phyloP scores from a whole-genome alignment of 2,888 invertebrate genomes.

The Sycophila texana region DNA sequence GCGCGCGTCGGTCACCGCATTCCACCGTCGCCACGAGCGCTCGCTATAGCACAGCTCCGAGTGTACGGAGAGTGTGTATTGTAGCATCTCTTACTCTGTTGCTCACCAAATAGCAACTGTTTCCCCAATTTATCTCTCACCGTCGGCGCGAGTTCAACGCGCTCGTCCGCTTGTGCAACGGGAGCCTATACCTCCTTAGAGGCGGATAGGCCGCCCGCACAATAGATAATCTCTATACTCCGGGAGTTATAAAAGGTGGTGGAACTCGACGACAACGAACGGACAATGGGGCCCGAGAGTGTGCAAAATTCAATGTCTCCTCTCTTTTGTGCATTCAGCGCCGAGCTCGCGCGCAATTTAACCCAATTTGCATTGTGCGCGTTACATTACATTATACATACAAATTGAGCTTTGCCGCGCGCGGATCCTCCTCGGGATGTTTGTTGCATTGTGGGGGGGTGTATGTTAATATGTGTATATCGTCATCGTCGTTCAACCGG shows the following conservation, averaged over 20 bases:
- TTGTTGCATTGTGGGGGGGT: background rate
- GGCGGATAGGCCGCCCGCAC: background rate
- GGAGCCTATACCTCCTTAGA: background rate
- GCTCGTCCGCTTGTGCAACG: no score
- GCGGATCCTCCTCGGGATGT: no score
- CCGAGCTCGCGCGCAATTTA: conserved; percentile 44
- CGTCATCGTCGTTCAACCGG: no score
- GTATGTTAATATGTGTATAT: no score
- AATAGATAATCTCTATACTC: conserved; percentile 46
- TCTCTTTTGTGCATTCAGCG: background rate
- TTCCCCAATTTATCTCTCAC: no score
- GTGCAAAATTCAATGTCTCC: conserved; percentile 42
- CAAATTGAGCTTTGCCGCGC: no score
- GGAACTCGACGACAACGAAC: conserved; percentile 4
- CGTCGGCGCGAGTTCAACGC: no score
- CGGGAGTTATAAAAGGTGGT: conserved; percentile 8
- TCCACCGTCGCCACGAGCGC: no score
- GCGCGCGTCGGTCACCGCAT: background rate
- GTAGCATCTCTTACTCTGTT: no score
- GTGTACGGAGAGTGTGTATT: no score
- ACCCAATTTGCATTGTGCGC: conserved; percentile 47
- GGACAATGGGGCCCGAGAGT: conserved; percentile 17
- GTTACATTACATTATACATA: conserved; percentile 29
- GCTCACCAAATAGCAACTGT: no score
- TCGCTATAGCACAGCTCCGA: no score